These are phyloP conservation scores for Stictonetta naevosa DNA, from an alignment of 2,113 vertebrate genomes.

Conservation along the genomic window DNA sequence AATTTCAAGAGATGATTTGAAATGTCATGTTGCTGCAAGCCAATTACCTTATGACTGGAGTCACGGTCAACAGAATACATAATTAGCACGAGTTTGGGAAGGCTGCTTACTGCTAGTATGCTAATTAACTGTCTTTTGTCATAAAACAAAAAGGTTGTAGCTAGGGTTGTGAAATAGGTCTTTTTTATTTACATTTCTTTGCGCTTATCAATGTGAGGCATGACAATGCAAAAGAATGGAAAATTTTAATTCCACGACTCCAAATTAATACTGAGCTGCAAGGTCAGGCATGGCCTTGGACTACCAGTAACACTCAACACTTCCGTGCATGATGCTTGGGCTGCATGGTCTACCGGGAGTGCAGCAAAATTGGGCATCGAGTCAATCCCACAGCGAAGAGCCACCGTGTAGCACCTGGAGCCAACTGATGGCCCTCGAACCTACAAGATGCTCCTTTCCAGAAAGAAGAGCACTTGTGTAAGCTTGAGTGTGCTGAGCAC, in stretches of 20 bases:
- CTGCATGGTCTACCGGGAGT: background rate
- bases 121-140: constrained; percentile 90
- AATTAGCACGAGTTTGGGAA: constrained; percentile 88
- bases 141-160: constrained; percentile 84
- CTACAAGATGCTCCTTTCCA: background rate
- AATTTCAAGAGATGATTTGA: constrained; percentile 95
- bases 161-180: constrained; percentile 78
- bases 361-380: background rate
- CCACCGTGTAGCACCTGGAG: background rate
- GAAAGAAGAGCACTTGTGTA: background rate
- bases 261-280: constrained; percentile 57
- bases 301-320: background rate
- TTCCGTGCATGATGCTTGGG: rapidly evolving
- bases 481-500: rapidly evolving
- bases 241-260: constrained; percentile 77
- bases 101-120: constrained; percentile 86
- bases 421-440: background rate
- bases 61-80: constrained; percentile 89
- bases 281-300: constrained; percentile 53
- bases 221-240: constrained; percentile 82
- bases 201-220: constrained; percentile 78
- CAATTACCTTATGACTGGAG: constrained; percentile 92
- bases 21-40: constrained; percentile 92
- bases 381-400: background rate
- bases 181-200: constrained; percentile 86